phyloP scores from a whole-genome alignment of 2,888 invertebrate genomes.

The Nesidiocoris tenuis region DNA sequence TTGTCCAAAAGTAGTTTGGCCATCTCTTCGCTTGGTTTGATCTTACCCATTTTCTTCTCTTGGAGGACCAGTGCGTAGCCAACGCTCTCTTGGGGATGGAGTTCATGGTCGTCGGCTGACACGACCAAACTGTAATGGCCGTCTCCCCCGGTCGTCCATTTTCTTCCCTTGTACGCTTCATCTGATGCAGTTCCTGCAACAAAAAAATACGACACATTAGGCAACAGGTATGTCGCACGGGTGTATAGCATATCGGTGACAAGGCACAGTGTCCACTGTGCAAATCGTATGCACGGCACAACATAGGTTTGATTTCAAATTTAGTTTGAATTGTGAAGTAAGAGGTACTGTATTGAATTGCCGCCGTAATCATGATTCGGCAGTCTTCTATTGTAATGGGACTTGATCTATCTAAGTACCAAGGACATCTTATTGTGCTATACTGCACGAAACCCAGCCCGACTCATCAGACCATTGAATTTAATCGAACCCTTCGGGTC shows the following conservation, averaged over 20 bases:
- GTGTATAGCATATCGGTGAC: too few species aligned
- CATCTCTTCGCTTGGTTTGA: conserved; percentile 19
- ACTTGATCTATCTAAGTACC: neutral
- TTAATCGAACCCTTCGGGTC: neutral
- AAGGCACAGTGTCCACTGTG: too few species aligned
- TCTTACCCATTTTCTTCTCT: conserved; percentile 42
- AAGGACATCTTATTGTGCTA: neutral
- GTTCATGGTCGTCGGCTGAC: conserved; percentile 44
- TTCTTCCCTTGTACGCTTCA: conserved; percentile 43
- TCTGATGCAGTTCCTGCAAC: conserved; percentile 44
- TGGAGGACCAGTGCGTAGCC: conserved; percentile 42
- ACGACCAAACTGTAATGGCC: conserved; percentile 49
- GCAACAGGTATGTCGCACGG: too few species aligned
- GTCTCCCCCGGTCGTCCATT: conserved; percentile 47
- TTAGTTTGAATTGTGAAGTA: neutral
- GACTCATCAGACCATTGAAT: neutral
- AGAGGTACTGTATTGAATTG: neutral
- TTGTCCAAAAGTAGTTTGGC: conserved; percentile 23
- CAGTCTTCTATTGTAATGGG: neutral
- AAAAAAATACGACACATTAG: too few species aligned
- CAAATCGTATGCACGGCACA: too few species aligned
- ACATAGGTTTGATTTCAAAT: too few species aligned
- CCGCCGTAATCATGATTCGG: neutral
- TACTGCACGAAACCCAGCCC: too few species aligned
- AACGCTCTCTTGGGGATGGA: conserved; percentile 41